Base-by-base conservation (phyloP, 2,113 vertebrate species). In the Pristiophorus japonicus region DNA sequence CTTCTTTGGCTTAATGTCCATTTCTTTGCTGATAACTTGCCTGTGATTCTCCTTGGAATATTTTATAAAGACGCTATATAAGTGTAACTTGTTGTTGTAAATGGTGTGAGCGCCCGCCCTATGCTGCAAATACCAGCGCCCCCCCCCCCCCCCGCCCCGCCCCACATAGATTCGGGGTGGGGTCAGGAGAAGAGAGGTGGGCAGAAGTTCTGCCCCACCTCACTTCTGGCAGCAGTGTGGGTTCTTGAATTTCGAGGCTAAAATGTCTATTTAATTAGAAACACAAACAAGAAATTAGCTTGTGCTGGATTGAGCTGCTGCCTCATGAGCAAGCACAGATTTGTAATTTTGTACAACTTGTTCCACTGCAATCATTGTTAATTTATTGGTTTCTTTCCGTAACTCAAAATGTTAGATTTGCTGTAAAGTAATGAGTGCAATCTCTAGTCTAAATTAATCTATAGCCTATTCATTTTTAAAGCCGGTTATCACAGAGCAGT, bases 391-490 rank as follows among this genome's bases (percentile, higher is more conserved):
- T 65, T 94, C 62, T 94, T 8, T 51, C 93, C 70, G 38, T 94
- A 67, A 70, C 88, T 73, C 42, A 51, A 38, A 94, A 94, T 94
- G 66, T 94, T 70, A 67, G 93, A 94, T 94, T 70, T 70, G 66
- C 93, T 94, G 66, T 47, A 70, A 59, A 94, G 45, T 70, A 94
- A 70, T 94, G 93, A 94, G 45, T 14, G 45, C 73, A 94, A 94
- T 94, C 93, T 94, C 65, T 70, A 45, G 65, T 70, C 65, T 47
- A 94, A 94, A 94, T 94, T 94, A 94, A 94, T 94, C 93, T 94
- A 65, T 45, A 94, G 93, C 66, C 66, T 94, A 70, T 94, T 70
- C 45, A 70, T 94, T 94, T 94, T 94, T 94, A 94, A 94, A 94
- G 65, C 66, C 34, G 66, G 93, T 94, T 70, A 92, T 92, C 88